These are phyloP conservation scores for Datnioides undecimradiatus DNA, from an alignment of 2,113 vertebrate species.

Conservation along the genomic window DNA sequence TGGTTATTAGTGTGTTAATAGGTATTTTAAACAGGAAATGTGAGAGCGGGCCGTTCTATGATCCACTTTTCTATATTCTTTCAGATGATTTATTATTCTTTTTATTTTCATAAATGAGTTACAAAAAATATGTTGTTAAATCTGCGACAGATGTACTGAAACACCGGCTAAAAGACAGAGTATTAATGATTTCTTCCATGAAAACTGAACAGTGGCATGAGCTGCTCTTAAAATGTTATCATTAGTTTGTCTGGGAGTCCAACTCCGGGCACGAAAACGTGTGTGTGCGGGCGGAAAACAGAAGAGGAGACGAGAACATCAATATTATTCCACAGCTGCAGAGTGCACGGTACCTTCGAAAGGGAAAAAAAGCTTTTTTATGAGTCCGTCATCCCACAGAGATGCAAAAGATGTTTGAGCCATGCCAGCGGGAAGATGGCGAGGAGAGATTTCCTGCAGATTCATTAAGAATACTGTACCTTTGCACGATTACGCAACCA, in stretches of 20 bases:
- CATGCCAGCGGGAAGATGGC: not conserved
- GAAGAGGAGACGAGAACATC: conserved; percentile 30
- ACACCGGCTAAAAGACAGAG: not conserved
- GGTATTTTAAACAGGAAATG: not conserved
- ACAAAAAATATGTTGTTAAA: not conserved
- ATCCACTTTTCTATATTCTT: not conserved
- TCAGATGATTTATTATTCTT: not conserved
- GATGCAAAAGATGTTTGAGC: conserved; percentile 15
- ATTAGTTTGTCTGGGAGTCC: conserved; percentile 11
- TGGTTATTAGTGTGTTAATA: no score
- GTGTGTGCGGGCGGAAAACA: conserved; percentile 41
- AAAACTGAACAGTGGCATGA: not conserved
- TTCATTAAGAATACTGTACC: not conserved
- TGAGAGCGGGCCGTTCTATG: not conserved
- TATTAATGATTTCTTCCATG: not conserved
- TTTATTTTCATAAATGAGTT: no score
- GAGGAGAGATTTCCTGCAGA: conserved; percentile 3
- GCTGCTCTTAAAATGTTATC: not conserved
- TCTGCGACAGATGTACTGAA: not conserved
- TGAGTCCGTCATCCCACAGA: conserved; percentile 28
- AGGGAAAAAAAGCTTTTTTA: conserved; percentile 4
- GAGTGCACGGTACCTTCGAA: not conserved
- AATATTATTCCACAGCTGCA: conserved; percentile 53
- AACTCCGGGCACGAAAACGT: not conserved
- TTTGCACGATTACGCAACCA: no score